These are phyloP conservation scores for Zeuzera pyrina DNA, from an alignment of 2,888 invertebrate genomes.

Conservation along the genomic window DNA sequence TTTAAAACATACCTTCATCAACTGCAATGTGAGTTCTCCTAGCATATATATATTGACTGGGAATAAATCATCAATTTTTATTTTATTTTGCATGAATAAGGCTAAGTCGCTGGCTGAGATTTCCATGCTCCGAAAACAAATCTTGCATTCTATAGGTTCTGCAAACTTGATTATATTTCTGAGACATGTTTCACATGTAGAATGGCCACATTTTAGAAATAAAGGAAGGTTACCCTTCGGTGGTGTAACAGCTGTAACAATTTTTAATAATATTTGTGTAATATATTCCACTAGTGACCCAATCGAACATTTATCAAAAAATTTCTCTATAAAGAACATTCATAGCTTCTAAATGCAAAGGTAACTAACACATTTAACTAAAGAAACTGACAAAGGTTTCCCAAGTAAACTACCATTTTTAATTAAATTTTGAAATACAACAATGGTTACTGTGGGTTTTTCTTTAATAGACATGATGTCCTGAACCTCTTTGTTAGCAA, in stretches of 20 bases:
- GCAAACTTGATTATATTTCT: slow-evolving; percentile 38
- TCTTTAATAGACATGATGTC: no score
- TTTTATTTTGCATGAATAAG: slow-evolving; percentile 26
- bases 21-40: slow-evolving; percentile 43
- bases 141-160: slow-evolving; percentile 61
- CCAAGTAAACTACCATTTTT: no score
- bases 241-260: slow-evolving; percentile 15
- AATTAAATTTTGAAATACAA: no score
- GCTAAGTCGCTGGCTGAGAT: slow-evolving; percentile 24
- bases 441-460: no score
- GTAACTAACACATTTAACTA: no score
- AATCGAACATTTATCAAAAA: no score
- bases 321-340: no score
- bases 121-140: slow-evolving; percentile 51
- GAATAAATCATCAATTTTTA: slow-evolving; percentile 35
- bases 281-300: no score
- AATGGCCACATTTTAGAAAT: slow-evolving; percentile 77
- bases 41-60: slow-evolving; percentile 49
- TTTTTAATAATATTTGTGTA: no score
- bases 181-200: slow-evolving; percentile 78
- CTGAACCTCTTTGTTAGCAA: no score
- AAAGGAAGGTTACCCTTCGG: slow-evolving; percentile 62
- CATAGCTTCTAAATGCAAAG: no score
- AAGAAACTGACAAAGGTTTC: no score
- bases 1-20: slow-evolving; percentile 31